These are phyloP conservation scores for Drosophila peninsularis DNA, from an alignment of 2,888 invertebrate genomes.

Conservation along the genomic window DNA sequence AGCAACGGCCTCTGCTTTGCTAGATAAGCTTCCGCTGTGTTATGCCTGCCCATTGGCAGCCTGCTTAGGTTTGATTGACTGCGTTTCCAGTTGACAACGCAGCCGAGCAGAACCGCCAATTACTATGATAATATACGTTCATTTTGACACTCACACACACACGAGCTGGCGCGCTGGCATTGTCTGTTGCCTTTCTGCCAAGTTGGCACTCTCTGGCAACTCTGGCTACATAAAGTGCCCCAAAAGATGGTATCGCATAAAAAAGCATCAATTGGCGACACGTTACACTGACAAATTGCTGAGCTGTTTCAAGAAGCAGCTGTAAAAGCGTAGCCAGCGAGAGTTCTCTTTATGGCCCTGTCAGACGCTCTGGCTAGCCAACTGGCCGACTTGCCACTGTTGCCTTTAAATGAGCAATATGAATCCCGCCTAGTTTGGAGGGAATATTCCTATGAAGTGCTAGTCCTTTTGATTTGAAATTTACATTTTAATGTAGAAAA, in stretches of 20 bases:
- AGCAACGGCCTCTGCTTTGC: constrained; percentile 22
- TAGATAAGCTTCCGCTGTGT: constrained; percentile 76
- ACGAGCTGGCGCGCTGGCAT: constrained; percentile 34
- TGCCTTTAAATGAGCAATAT: constrained; percentile 1
- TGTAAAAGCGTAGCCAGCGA: constrained; percentile 11
- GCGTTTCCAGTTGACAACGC: constrained; percentile 50
- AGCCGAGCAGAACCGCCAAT: constrained; percentile 56
- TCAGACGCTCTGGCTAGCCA: constrained; percentile 13
- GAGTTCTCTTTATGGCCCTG: constrained; percentile 35
- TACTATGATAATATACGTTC: constrained; percentile 57
- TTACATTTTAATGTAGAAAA: too few relatives aligned
- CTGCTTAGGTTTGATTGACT: constrained; percentile 78
- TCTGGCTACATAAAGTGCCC: constrained; percentile 31
- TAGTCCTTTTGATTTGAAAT: not conserved
- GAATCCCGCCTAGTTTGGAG: not conserved
- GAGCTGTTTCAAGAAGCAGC: constrained; percentile 27
- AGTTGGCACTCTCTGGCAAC: constrained; percentile 49
- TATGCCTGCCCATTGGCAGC: constrained; percentile 46
- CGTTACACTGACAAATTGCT: constrained; percentile 75
- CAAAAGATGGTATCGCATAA: constrained; percentile 17
- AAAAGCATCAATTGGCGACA: constrained; percentile 65
- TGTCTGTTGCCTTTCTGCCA: constrained; percentile 55
- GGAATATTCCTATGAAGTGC: too few relatives aligned
- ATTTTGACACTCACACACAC: constrained; percentile 35
- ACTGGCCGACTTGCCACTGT: not conserved